phyloP scores from a whole-genome alignment of 2,888 invertebrate species.

The Lochmaea crataegi region DNA sequence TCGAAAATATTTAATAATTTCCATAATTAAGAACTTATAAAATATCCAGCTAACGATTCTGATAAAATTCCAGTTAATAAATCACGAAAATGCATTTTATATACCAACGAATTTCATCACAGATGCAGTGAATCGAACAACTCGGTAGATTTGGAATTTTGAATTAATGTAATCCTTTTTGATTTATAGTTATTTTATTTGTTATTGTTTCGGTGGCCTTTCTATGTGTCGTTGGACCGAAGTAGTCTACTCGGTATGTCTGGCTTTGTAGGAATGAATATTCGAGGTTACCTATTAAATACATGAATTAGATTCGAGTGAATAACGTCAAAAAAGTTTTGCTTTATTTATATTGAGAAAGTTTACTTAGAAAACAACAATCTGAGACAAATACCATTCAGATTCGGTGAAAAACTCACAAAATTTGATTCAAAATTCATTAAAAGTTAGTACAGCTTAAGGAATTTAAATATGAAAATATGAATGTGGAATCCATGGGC shows the following conservation, averaged over 20 bases:
- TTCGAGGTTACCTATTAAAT: too few relatives aligned
- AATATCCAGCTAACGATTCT: neutral
- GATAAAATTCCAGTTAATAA: neutral
- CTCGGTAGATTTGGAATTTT: conserved; percentile 4
- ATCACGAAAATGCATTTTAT: conserved; percentile 15
- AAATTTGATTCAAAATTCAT: too few relatives aligned
- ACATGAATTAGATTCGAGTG: too few relatives aligned
- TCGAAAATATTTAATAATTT: neutral
- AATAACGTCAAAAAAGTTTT: too few relatives aligned
- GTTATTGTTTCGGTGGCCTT: conserved; percentile 17
- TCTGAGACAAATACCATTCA: too few relatives aligned
- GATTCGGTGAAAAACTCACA: too few relatives aligned
- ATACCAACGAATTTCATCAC: neutral
- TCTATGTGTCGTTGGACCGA: conserved; percentile 6
- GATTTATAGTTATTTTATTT: conserved; percentile 19
- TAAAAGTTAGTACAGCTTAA: too few relatives aligned
- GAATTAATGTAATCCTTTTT: conserved; percentile 18
- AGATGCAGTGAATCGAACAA: neutral
- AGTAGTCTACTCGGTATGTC: neutral
- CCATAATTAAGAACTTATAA: neutral
- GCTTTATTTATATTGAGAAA: too few relatives aligned
- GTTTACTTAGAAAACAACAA: too few relatives aligned
- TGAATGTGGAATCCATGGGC: too few relatives aligned
- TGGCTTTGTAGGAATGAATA: neutral
- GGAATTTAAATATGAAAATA: too few relatives aligned